These are phyloP conservation scores for Athene noctua DNA, from an alignment of 2,113 vertebrate species.

Conservation along the genomic window DNA sequence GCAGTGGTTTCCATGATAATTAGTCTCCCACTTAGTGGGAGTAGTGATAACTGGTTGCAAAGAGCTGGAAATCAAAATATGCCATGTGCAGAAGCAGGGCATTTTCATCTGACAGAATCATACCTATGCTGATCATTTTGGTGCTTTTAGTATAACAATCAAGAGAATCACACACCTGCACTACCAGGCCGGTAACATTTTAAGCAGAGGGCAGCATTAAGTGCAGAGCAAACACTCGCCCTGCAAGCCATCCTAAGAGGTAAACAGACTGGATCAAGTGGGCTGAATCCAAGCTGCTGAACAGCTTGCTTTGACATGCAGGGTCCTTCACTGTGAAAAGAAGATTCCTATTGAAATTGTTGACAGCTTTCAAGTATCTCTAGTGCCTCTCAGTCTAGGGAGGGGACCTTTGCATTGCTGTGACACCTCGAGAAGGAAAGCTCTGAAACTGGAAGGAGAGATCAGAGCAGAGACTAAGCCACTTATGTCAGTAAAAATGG, in stretches of 20 bases:
- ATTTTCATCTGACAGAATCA: neutral
- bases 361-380: slow-evolving; percentile 38
- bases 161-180: neutral
- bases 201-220: neutral
- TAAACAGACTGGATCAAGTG: slow-evolving; percentile 43
- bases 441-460: slow-evolving; percentile 13
- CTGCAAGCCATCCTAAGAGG: neutral
- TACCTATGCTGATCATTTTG: neutral
- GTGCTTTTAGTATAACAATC: neutral
- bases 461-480: neutral
- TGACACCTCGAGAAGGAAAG: neutral
- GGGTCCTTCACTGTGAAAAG: slow-evolving; percentile 18
- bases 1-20: neutral
- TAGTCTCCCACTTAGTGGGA: neutral
- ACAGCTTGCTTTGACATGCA: slow-evolving; percentile 47
- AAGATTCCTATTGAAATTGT: slow-evolving; percentile 25
- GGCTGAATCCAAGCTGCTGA: slow-evolving; percentile 32
- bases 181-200: neutral
- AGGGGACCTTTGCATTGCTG: slow-evolving; percentile 1
- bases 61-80: neutral
- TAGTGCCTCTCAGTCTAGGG: slow-evolving; percentile 8
- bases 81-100: neutral
- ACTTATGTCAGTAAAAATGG: neutral
- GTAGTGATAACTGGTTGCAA: neutral
- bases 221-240: neutral